Evolutionary conservation across 2,888 invertebrate genomes (phyloP).

Genomic region (Cerastis rubricosa): DNA sequence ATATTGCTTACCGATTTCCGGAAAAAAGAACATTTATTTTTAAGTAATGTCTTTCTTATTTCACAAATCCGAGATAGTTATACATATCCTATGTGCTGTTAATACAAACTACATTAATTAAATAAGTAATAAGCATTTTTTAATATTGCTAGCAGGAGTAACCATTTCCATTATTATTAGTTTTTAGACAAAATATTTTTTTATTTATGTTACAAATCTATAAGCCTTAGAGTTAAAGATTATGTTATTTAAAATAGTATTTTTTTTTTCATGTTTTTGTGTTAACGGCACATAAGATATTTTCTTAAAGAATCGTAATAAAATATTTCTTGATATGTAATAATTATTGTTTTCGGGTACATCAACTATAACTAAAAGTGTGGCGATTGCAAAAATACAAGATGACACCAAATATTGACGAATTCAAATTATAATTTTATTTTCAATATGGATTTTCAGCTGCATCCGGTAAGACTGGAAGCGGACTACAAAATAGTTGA

Average conservation of each 20-base stretch:
- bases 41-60: constrained; percentile 6
- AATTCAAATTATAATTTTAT: constrained; percentile 36
- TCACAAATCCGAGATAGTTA: constrained; percentile 1
- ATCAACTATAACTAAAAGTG: constrained; percentile 49
- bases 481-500: no score
- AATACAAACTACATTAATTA: not conserved
- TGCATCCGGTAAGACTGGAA: not conserved
- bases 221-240: constrained; percentile 21
- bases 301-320: constrained; percentile 54
- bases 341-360: constrained; percentile 67
- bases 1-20: not conserved
- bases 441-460: not conserved
- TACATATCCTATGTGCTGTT: constrained; percentile 47
- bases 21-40: not conserved
- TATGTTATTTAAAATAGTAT: not conserved
- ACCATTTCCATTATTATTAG: constrained; percentile 13
- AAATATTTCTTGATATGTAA: constrained; percentile 70
- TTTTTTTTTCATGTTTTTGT: constrained; percentile 1
- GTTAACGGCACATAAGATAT: constrained; percentile 49
- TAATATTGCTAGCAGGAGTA: constrained; percentile 11
- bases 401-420: constrained; percentile 17
- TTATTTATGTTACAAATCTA: not conserved
- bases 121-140: not conserved
- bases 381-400: constrained; percentile 55
- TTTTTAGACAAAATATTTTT: constrained; percentile 40